Percentiles rank a stretch among this genome's conserved stretches.
Evolutionary conservation across 1,140 invertebrate genomes (phyloP).

Genomic region (Drosophila tsacasi): DNA sequence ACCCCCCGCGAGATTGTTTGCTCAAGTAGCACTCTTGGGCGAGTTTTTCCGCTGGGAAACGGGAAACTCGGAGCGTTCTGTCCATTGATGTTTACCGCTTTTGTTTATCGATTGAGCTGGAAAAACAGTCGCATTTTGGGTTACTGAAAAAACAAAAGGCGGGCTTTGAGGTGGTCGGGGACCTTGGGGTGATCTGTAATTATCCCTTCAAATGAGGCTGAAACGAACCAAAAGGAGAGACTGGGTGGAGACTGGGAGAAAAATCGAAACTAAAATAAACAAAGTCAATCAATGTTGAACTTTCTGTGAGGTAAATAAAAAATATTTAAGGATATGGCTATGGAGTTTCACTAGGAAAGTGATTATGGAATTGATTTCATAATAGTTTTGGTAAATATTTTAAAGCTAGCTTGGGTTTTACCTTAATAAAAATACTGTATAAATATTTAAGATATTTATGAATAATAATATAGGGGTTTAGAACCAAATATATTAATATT

Average conservation of each 20-base stretch:
- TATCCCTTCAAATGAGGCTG: conserved; percentile 74
- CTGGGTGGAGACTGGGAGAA: conserved; percentile 2
- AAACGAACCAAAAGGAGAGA: conserved; percentile 18
- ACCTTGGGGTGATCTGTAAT: conserved; percentile 52
- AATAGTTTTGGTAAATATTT: neutral
- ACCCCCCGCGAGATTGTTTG: conserved; percentile 63
- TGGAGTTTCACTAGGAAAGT: neutral
- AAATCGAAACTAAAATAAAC: neutral
- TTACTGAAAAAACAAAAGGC: conserved; percentile 69
- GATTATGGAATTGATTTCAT: neutral
- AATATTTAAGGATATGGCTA: neutral
- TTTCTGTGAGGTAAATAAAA: neutral
- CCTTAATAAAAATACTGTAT: no score
- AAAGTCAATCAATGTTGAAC: conserved; percentile 2
- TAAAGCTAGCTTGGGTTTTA: no score
- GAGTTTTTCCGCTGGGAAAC: conserved; percentile 28
- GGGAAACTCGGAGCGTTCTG: conserved; percentile 7
- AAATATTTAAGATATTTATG: neutral
- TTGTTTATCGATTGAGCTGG: conserved; percentile 73
- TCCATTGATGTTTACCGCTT: conserved; percentile 79
- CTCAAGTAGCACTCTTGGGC: conserved; percentile 48
- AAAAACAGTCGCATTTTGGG: conserved; percentile 52
- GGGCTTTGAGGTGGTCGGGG: neutral
- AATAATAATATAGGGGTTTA: neutral
- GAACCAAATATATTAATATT: neutral